phyloP scores from a whole-genome alignment of 1,140 invertebrate species.

The Drosophila lini region DNA sequence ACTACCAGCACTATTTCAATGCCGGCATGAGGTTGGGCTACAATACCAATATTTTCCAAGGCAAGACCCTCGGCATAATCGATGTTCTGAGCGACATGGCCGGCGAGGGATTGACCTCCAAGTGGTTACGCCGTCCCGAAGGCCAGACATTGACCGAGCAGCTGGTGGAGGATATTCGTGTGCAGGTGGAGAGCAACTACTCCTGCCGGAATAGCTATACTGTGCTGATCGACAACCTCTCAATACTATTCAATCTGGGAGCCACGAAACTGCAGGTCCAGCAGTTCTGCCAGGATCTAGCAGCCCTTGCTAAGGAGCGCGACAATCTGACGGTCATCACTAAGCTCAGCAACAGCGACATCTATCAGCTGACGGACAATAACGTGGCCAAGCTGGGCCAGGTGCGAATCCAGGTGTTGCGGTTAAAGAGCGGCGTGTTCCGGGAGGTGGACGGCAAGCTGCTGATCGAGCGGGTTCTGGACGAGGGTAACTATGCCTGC shows the following conservation, averaged over 20 bases:
- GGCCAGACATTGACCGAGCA: constrained; percentile 56
- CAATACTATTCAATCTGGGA: constrained; percentile 88
- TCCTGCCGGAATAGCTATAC: constrained; percentile 83
- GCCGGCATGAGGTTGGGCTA: constrained; percentile 90
- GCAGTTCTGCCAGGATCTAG: constrained; percentile 79
- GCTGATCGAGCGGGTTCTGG: constrained; percentile 85
- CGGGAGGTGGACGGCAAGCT: constrained; percentile 89
- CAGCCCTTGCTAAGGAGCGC: constrained; percentile 82
- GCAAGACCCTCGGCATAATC: constrained; percentile 86
- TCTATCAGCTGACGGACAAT: constrained; percentile 86
- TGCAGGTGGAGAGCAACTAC: constrained; percentile 60
- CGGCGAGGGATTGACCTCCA: constrained; percentile 52
- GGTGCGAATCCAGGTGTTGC: constrained; percentile 87
- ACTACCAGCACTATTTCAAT: constrained; percentile 89
- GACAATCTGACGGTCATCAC: constrained; percentile 84
- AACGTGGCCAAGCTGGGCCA: constrained; percentile 87
- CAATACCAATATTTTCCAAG: constrained; percentile 87
- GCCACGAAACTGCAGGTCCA: constrained; percentile 73
- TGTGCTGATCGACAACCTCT: constrained; percentile 89
- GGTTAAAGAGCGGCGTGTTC: constrained; percentile 88
- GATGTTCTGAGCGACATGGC: constrained; percentile 86
- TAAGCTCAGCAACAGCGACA: constrained; percentile 85
- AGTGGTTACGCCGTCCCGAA: constrained; percentile 68
- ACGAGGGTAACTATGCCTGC: constrained; percentile 78
- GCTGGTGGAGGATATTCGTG: constrained; percentile 67